Base-by-base conservation (phyloP, 2,888 invertebrate genomes). In the Silvanus unidentatus region DNA sequence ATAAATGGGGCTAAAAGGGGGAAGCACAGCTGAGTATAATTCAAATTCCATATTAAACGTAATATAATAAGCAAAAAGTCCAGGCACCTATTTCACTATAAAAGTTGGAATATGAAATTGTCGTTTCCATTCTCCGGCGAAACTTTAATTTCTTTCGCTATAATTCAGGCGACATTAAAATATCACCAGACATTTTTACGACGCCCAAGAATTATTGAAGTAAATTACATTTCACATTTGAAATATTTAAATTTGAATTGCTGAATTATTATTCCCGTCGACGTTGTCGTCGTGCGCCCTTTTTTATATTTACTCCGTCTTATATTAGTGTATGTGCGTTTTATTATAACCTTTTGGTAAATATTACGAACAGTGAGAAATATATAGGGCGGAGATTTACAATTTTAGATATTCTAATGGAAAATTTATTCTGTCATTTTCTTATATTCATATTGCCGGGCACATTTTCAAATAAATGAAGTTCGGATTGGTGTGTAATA, bases 61-160 rank as follows among this genome's bases (percentile, higher is more conserved):
- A 65, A 65, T 65, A n/a, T n/a, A 64, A 66, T 60, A 60, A 60
- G 62, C 54, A 64, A 64, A 22, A 22, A 22, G 22, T 22, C 22
- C 8, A 22, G 22, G 22, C 22, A 22, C 22, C 22, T 22, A 22
- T 22, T 22, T 22, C 22, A 22, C 22, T 22, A 22, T 22, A 22
- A 22, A 22, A 22, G 4, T 32, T 32, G 37, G n/a, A 37, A 37
- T 37, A 37, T 37, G 64, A 64, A 63, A 64, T 64, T 61, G 63
- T 63, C 61, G 54, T 54, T 40, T 50, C 45, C 45, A 40, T 40
- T 16, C 45, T 58, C 57, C 54, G 55, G 54, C 57, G 58, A 57
- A 37, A 63, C 63, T 67, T 67, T 67, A 67, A 67, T 66, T 67
- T 67, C 67, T 65, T 60, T 58, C 51, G 61, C 64, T 55, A 66